Percentiles rank a stretch among this genome's conserved stretches.
Conservation (phyloP, 2,888 invertebrate genomes). For the Perizoma flavofasciatum region DNA sequence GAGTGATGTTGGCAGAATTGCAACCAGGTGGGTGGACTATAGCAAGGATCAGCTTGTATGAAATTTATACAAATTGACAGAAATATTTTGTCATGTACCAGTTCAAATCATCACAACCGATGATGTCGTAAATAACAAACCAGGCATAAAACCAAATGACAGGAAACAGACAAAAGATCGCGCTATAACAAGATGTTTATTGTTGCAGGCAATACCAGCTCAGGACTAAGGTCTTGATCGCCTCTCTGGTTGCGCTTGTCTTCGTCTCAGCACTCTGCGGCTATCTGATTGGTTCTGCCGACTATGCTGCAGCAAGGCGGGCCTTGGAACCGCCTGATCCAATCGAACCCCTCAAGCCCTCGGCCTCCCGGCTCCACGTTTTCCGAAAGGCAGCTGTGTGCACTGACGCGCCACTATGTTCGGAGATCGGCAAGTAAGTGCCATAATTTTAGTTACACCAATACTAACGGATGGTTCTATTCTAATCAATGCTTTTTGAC, state of each 20-base stretch:
- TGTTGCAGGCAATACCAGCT: slow-evolving; percentile 66
- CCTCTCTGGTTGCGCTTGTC: slow-evolving; percentile 53
- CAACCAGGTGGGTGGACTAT: neutral
- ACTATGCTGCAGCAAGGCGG: slow-evolving; percentile 41
- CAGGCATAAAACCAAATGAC: neutral
- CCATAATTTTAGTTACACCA: neutral
- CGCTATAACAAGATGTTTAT: slow-evolving; percentile 23
- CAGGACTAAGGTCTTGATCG: slow-evolving; percentile 61
- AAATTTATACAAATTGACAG: no score
- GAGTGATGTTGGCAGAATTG: neutral
- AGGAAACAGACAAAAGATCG: slow-evolving; percentile 1
- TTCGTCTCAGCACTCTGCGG: slow-evolving; percentile 66
- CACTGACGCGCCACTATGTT: slow-evolving; percentile 90
- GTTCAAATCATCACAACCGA: no score
- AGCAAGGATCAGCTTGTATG: neutral
- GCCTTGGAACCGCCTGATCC: slow-evolving; percentile 86
- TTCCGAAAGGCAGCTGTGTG: slow-evolving; percentile 90
- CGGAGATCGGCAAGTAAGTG: slow-evolving; percentile 89
- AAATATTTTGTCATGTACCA: no score
- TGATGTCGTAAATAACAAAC: neutral
- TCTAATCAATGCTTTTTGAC: neutral
- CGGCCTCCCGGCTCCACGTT: slow-evolving; percentile 85
- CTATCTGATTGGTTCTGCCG: slow-evolving; percentile 62
- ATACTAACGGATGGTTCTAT: no score
- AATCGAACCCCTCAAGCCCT: slow-evolving; percentile 84